A percentile compares a stretch with the other conserved stretches of the same genome.
These are phyloP conservation scores for Rissa tridactyla DNA, from an alignment of 2,113 vertebrate genomes.

Conservation along the genomic window DNA sequence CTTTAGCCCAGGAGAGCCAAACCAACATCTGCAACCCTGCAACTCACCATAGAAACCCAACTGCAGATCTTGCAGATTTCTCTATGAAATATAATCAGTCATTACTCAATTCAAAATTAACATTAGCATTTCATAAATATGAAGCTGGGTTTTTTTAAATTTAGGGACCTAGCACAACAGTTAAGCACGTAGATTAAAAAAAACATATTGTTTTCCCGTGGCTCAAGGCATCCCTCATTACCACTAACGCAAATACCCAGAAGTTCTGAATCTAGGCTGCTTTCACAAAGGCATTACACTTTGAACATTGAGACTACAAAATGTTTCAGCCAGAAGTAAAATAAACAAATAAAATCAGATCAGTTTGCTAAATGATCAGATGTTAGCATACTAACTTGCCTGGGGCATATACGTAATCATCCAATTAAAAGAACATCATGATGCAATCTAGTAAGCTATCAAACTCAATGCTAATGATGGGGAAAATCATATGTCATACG, in stretches of 20 bases:
- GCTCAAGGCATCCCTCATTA: neutral
- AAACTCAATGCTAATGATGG: slow-evolving; percentile 25
- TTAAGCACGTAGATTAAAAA: neutral
- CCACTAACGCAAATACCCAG: neutral
- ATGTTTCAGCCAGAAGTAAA: slow-evolving; percentile 1
- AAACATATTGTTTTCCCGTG: neutral
- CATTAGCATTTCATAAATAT: neutral
- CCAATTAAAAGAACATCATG: slow-evolving; percentile 41
- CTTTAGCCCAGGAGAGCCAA: neutral
- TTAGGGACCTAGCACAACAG: neutral
- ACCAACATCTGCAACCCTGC: neutral
- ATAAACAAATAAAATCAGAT: slow-evolving; percentile 51
- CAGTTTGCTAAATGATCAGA: slow-evolving; percentile 26
- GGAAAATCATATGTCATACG: neutral
- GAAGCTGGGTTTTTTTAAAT: neutral
- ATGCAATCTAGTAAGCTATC: slow-evolving; percentile 10
- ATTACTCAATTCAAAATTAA: neutral
- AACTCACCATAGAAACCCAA: neutral
- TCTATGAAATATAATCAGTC: neutral
- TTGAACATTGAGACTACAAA: neutral
- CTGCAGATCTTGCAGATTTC: neutral
- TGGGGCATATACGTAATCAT: neutral
- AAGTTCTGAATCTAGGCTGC: neutral
- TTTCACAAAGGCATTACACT: neutral
- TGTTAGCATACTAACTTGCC: slow-evolving; percentile 10